Evolutionary conservation across 2,888 invertebrate species (phyloP).

Genomic region (Lymantria dispar): DNA sequence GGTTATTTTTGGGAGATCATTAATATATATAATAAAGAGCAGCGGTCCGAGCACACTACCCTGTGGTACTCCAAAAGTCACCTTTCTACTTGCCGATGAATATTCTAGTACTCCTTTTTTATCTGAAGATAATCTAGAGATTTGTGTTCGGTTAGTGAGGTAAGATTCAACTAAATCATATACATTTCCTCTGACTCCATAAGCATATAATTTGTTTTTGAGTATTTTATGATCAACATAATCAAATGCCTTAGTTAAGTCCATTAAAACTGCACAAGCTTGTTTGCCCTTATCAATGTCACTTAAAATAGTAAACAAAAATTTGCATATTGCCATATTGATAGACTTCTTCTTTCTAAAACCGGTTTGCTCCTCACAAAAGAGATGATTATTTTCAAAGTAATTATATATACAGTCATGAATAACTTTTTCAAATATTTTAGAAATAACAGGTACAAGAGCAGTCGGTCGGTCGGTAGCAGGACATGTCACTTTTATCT

Average conservation of each 20-base stretch:
- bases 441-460: not conserved
- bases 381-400: not conserved
- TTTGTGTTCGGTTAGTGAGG: not conserved
- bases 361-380: not conserved
- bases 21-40: constrained; percentile 6
- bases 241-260: constrained; percentile 1
- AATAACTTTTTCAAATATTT: constrained; percentile 1
- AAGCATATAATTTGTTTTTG: not conserved
- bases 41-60: constrained; percentile 5
- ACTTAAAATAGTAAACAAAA: not conserved
- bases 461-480: not conserved
- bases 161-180: not conserved
- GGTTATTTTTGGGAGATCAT: constrained; percentile 1
- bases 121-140: not conserved
- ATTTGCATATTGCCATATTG: not conserved
- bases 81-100: not conserved
- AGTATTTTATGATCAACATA: not conserved
- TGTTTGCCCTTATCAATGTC: not conserved
- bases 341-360: constrained; percentile 1
- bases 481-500: not conserved
- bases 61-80: constrained; percentile 2
- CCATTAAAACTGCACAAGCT: constrained; percentile 1
- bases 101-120: not conserved
- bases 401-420: not conserved
- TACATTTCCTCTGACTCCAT: not conserved